A percentile compares a stretch with the other conserved stretches of the same genome.
Evolutionary conservation across 2,888 invertebrate genomes (phyloP).

Genomic region (Tinea trinotella): DNA sequence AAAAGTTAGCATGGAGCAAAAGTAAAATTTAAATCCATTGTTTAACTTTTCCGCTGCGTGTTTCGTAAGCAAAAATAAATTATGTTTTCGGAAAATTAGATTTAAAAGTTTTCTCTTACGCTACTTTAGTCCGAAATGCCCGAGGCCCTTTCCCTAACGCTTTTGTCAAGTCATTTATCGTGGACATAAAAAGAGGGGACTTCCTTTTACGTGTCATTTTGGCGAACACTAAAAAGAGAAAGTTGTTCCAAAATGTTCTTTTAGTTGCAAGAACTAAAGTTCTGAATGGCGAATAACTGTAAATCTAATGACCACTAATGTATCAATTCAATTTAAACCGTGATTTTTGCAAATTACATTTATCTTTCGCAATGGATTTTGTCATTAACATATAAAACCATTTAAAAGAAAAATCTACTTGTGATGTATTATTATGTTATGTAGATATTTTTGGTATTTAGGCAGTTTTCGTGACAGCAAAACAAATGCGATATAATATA

Average conservation of each 20-base stretch:
- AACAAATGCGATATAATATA: no score
- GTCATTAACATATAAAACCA: no score
- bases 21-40: slow-evolving; percentile 14
- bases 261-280: slow-evolving; percentile 13
- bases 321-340: slow-evolving; percentile 16
- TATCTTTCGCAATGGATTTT: not conserved
- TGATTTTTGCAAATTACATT: slow-evolving; percentile 14
- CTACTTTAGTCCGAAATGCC: slow-evolving; percentile 15
- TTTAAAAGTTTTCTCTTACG: slow-evolving; percentile 18
- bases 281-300: not conserved
- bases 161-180: slow-evolving; percentile 19
- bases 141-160: slow-evolving; percentile 17
- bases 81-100: slow-evolving; percentile 15
- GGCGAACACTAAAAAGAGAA: slow-evolving; percentile 13
- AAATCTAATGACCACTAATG: slow-evolving; percentile 9
- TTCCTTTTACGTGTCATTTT: slow-evolving; percentile 18
- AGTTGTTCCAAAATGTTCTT: slow-evolving; percentile 14
- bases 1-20: not conserved
- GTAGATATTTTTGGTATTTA: no score
- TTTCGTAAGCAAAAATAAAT: slow-evolving; percentile 16
- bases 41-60: slow-evolving; percentile 14
- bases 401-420: no score
- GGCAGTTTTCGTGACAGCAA: no score
- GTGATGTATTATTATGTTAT: no score
- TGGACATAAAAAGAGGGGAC: slow-evolving; percentile 17